Base-by-base conservation (phyloP, 2,113 vertebrate genomes). In the Narcine bancroftii region DNA sequence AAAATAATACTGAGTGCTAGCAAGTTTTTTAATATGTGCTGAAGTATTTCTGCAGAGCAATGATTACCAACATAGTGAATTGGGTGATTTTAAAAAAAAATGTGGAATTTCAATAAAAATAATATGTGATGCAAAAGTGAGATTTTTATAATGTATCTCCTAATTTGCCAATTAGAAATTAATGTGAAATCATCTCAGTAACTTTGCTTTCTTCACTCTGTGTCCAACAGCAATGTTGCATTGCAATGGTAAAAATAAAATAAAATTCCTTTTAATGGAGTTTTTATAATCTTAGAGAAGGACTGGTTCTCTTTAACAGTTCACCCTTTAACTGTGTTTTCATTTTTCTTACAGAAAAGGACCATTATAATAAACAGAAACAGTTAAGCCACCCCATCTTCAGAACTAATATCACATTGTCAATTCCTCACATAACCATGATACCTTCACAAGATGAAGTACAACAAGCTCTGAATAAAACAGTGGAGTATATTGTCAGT, bases 381-480 rank as follows among this genome's bases (percentile, higher is more conserved):
- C 95, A 71, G 93, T 94, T 63, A 0, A 13, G 65, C 85, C 93
- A 93, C 76, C 96, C 98, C 72, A 96, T 99, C 94, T 97, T 99
- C 94, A 96, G 94, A 93, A 96, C 97, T 7, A 95, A 66, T 39
- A 93, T 98, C 93, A 96, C 93, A 24, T 94, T 99, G 56, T 95
- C 96, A 92, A 98, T 99, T 92, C 98, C 98, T 92, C 97, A 97
- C 93, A 96, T 99, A 2, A 65, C 94, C 92, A 96, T 98, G 95
- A 93, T 94, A 63, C 98, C 98, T 3, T 94, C 96, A 56, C 95
- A 99, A 93, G 98, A 99, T 56, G 97, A 99, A 92, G 92, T 99
- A 6, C 98, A 99, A 93, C 97, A 98, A 94, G 95, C 93, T 0
- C 94, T 99, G 93, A 99, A 97, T 95, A 96, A 95, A 94, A 96